Evolutionary conservation across 2,113 vertebrate genomes (phyloP).

Genomic region (Sorex fumeus): DNA sequence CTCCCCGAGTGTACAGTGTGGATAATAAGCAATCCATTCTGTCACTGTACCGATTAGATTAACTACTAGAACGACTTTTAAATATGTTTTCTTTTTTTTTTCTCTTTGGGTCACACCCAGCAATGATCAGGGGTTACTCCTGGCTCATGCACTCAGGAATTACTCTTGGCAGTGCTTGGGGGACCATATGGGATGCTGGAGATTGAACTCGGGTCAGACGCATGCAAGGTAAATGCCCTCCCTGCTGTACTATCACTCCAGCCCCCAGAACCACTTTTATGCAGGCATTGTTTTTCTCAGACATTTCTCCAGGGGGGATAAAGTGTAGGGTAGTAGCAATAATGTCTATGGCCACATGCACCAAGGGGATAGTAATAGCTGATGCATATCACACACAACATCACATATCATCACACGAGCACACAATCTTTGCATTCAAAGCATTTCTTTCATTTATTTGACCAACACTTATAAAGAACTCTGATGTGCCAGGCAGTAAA

Average conservation of each 20-base stretch:
- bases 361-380: neutral
- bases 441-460: neutral
- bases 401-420: neutral
- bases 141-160: too few species aligned
- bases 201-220: too few species aligned
- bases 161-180: too few species aligned
- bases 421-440: neutral
- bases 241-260: too few species aligned
- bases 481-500: neutral
- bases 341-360: neutral
- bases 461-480: neutral
- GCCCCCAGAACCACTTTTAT: neutral
- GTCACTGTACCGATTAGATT: neutral
- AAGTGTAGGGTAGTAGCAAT: neutral
- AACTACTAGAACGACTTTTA: constrained; percentile 6
- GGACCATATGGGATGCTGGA: too few species aligned
- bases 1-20: too few species aligned
- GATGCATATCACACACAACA: neutral
- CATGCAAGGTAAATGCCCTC: too few species aligned
- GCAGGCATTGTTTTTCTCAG: neutral
- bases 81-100: too few species aligned
- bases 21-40: neutral
- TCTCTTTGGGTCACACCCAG: too few species aligned
- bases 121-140: too few species aligned
- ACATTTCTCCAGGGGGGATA: constrained; percentile 9